Evolutionary conservation across 2,888 invertebrate species (phyloP).

Genomic region (Odontothrips loti): DNA sequence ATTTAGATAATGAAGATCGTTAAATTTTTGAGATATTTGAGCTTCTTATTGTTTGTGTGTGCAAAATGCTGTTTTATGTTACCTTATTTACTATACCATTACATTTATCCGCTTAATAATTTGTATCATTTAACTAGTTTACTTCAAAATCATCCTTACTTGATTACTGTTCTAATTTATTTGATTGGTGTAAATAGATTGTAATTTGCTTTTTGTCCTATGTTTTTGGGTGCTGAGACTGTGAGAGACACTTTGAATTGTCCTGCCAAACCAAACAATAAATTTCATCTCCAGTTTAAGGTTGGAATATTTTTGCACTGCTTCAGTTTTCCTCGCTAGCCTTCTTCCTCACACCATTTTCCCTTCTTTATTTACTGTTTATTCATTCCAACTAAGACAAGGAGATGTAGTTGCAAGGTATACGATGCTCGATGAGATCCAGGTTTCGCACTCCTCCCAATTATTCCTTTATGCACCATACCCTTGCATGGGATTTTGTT

Average conservation of each 20-base stretch:
- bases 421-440: too few species aligned
- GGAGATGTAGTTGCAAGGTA: too few species aligned
- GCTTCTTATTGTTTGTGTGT: slow-evolving; percentile 3
- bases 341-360: too few species aligned
- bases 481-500: neutral
- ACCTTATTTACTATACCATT: slow-evolving; percentile 24
- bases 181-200: neutral
- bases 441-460: neutral
- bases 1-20: neutral
- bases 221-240: neutral
- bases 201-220: neutral
- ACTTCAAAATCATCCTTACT: neutral
- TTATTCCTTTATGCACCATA: neutral
- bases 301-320: neutral
- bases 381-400: too few species aligned
- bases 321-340: slow-evolving; percentile 13
- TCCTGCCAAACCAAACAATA: neutral
- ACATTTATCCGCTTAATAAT: neutral
- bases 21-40: neutral
- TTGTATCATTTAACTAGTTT: neutral
- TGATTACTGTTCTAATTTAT: neutral
- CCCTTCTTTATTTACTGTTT: too few species aligned
- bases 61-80: slow-evolving; percentile 26
- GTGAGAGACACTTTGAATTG: neutral
- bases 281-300: neutral